A percentile compares a stretch with the other conserved stretches of the same genome.
Evolutionary conservation across 2,113 vertebrate species (phyloP).

Genomic region (Nibea coibor): DNA sequence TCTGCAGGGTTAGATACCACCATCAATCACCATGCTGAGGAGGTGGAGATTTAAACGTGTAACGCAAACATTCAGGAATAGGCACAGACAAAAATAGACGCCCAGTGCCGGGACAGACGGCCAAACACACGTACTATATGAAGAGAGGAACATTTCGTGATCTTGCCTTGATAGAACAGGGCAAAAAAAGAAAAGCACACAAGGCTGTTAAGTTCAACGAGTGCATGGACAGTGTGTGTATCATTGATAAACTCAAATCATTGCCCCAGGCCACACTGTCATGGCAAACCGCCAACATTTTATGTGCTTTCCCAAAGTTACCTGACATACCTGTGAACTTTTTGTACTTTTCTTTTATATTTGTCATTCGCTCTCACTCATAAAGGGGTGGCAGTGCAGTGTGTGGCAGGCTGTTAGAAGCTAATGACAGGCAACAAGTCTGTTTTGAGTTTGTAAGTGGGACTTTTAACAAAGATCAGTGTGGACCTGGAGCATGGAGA

Average conservation of each 20-base stretch:
- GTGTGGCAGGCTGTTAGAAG: too few species aligned
- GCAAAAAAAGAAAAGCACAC: too few species aligned
- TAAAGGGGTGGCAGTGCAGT: too few species aligned
- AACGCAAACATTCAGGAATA: background rate
- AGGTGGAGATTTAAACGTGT: background rate
- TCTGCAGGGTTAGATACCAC: too few species aligned
- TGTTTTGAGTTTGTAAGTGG: background rate
- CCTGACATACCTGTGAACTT: too few species aligned
- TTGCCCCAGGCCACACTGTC: background rate
- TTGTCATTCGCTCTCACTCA: too few species aligned
- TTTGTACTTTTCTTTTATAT: too few species aligned
- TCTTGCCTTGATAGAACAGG: background rate
- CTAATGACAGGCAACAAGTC: slow-evolving; percentile 15
- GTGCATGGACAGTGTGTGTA: background rate
- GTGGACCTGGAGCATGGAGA: background rate
- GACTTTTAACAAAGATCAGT: slow-evolving; percentile 13
- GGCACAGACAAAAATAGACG: background rate
- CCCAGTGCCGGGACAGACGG: too few species aligned
- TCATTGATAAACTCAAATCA: background rate
- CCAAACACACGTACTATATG: background rate
- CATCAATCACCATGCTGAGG: background rate
- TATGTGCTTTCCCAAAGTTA: background rate
- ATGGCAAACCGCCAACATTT: background rate
- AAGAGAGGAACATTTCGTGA: background rate
- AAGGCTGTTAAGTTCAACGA: background rate